These are phyloP conservation scores for Gobio gobio DNA, from an alignment of 2,113 vertebrate species.

Conservation along the genomic window DNA sequence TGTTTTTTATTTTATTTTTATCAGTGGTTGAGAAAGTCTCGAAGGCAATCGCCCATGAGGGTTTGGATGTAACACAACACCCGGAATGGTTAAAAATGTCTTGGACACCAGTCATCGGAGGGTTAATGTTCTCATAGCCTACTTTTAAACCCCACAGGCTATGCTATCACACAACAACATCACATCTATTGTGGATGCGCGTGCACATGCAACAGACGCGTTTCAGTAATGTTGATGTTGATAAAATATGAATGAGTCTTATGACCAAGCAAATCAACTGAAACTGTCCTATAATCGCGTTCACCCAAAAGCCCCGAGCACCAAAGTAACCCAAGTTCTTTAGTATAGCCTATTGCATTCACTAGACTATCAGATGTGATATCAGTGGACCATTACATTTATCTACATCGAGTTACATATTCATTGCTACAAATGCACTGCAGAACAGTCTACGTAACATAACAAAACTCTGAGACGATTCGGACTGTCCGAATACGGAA, in stretches of 20 bases:
- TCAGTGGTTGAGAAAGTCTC: too few relatives aligned
- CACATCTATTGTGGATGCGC: background rate
- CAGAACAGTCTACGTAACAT: background rate
- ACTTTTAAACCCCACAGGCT: too few relatives aligned
- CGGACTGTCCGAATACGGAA: conserved; percentile 21
- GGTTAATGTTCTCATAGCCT: too few relatives aligned
- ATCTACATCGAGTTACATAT: background rate
- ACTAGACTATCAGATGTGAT: background rate
- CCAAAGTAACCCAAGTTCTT: background rate
- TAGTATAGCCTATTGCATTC: background rate
- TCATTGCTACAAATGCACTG: background rate
- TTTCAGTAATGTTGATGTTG: background rate
- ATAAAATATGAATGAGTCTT: conserved; percentile 8
- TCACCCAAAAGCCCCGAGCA: background rate
- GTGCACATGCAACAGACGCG: background rate
- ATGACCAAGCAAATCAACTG: background rate
- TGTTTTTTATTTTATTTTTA: too few relatives aligned
- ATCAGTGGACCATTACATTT: background rate
- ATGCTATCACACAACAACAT: too few relatives aligned
- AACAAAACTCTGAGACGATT: background rate
- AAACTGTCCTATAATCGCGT: background rate
- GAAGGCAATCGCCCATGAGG: too few relatives aligned
- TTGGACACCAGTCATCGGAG: too few relatives aligned
- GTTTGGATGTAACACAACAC: too few relatives aligned
- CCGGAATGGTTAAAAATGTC: too few relatives aligned